Base-by-base conservation (phyloP, 92 coral and sea anemone genomes). In the Montipora capitata region DNA sequence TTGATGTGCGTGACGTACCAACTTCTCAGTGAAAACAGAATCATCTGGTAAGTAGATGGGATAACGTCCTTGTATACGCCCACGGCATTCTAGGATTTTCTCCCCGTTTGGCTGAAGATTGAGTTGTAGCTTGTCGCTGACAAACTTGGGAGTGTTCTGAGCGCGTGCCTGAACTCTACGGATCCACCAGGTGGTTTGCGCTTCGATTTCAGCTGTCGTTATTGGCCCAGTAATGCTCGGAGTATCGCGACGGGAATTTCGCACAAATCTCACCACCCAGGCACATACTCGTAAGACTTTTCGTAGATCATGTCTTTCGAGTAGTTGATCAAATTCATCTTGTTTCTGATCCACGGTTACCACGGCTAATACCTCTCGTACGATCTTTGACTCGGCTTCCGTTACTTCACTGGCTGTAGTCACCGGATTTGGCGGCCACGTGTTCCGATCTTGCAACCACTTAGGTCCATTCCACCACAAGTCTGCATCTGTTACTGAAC, bases 61-160 rank as follows among this genome's bases (percentile, higher is more conserved):
- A 18, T 87, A 82, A 20, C 52, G 85, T 3, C 88, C 91, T 59
- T 91, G 82, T 49, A 81, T 77, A 6, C 91, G 71, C 65, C 94
- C 94, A 2, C 86, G 89, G 44, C 91, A 81, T 83, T 87, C 91
- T 11, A 91, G 85, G 41, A 82, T 40, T 51, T 84, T 85, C 65
- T 91, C 77, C 10, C 59, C 72, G 43, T 91, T 91, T 5, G 82
- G 69, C 77, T 87, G 94, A 4, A 91, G 82, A 39, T 85, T 85
- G 12, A 90, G 70, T 64, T 90, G 89, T 10, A 89, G 51, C 43
- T 77, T 68, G 39, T 83, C 93, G 7, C 16, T 16, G 16, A n/a
- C 64, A 42, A 66, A 40, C 71, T 83, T 42, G 52, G 82, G 45
- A 16, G 84, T 11, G 11, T 42, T 73, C 64, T 4, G 10, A 7